Evolutionary conservation across 2,888 invertebrate genomes (phyloP).

Genomic region (Eupithecia abbreviata): DNA sequence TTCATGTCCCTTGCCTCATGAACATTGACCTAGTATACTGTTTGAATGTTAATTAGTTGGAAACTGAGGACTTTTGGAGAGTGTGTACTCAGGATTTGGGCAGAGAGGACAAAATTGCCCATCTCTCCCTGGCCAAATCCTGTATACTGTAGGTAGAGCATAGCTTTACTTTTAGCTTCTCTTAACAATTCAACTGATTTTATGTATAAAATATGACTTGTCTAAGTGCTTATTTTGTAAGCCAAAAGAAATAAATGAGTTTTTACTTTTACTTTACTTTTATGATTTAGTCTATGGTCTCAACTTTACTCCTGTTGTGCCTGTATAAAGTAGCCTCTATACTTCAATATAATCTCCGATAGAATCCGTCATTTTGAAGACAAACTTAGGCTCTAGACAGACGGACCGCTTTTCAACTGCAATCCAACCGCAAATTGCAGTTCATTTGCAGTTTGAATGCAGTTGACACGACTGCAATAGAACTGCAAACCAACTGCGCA

Average conservation of each 20-base stretch:
- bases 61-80: constrained; percentile 26
- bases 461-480: too few species aligned
- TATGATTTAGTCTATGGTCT: background rate
- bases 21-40: constrained; percentile 66
- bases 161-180: background rate
- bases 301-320: background rate
- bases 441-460: too few species aligned
- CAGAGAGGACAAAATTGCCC: background rate
- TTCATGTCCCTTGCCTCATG: constrained; percentile 51
- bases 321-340: background rate
- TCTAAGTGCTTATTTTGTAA: too few species aligned
- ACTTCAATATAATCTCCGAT: background rate
- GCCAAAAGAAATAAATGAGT: too few species aligned
- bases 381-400: too few species aligned
- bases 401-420: too few species aligned
- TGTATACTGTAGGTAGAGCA: background rate
- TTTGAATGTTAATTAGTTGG: constrained; percentile 62
- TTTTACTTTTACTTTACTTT: too few species aligned
- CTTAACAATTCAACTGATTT: background rate
- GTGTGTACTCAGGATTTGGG: background rate
- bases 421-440: too few species aligned
- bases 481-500: too few species aligned
- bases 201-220: too few species aligned
- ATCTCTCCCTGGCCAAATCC: too few species aligned
- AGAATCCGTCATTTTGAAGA: too few species aligned